Conservation (phyloP, 2,797 vertebrate genomes). For the Salmo trutta region DNA sequence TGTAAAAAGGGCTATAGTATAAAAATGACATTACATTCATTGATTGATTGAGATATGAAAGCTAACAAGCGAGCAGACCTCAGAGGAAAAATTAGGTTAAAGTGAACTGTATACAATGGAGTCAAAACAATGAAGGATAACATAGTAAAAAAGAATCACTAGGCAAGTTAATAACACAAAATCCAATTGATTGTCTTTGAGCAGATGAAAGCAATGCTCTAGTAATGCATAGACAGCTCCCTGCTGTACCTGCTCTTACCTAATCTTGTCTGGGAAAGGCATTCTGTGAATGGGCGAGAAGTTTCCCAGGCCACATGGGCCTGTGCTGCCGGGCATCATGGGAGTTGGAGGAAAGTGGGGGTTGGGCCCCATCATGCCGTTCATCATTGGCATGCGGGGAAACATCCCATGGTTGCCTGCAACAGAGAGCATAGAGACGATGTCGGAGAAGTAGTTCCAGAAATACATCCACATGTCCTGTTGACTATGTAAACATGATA, state of each 20-base stretch:
- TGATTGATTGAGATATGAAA: not conserved
- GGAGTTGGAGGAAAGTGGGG: slow-evolving; percentile 75
- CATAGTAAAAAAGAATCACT: not conserved
- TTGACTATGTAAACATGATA: not conserved
- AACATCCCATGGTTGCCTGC: slow-evolving; percentile 74
- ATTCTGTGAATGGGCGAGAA: slow-evolving; percentile 79
- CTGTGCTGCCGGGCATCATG: slow-evolving; percentile 68
- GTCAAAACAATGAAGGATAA: not conserved
- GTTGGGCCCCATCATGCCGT: slow-evolving; percentile 84
- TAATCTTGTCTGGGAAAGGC: slow-evolving; percentile 72
- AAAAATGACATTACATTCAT: not conserved
- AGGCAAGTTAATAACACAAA: not conserved
- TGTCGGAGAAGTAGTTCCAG: not conserved
- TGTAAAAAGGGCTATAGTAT: not conserved
- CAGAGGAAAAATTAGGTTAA: not conserved
- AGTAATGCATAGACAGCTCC: not conserved
- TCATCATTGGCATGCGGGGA: slow-evolving; percentile 86
- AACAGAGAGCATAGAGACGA: slow-evolving; percentile 7
- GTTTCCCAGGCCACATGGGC: slow-evolving; percentile 55
- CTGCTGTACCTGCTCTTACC: slow-evolving; percentile 62
- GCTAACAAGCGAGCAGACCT: not conserved
- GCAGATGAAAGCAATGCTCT: not conserved
- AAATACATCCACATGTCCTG: not conserved
- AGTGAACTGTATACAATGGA: not conserved
- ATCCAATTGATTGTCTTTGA: not conserved